Evolutionary conservation across 2,888 invertebrate species (phyloP).

Genomic region (Pimpla rufipes): DNA sequence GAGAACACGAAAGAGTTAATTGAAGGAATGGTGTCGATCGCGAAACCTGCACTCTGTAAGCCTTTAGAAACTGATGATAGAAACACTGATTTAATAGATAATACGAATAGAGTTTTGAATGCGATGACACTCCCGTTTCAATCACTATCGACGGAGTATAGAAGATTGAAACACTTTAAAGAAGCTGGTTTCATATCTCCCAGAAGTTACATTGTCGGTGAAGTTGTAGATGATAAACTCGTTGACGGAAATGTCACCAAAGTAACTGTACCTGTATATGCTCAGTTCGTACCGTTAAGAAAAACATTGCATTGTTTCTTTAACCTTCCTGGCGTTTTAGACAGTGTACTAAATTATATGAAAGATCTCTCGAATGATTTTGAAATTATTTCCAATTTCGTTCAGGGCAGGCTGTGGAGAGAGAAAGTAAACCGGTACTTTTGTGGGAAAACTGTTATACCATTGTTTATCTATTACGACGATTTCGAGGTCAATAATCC

Average conservation of each 20-base stretch:
- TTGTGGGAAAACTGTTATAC: too few species aligned
- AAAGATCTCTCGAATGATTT: too few species aligned
- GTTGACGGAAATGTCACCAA: too few species aligned
- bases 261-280: slow-evolving; percentile 32
- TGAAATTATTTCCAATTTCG: too few species aligned
- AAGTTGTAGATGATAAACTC: slow-evolving; percentile 32
- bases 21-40: not conserved
- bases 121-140: slow-evolving; percentile 1
- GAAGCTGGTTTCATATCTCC: slow-evolving; percentile 34
- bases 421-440: slow-evolving; percentile 25
- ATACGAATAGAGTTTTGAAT: slow-evolving; percentile 5
- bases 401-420: slow-evolving; percentile 44
- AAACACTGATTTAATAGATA: not conserved
- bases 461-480: too few species aligned
- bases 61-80: not conserved
- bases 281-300: too few species aligned
- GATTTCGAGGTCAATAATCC: too few species aligned
- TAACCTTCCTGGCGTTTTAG: too few species aligned
- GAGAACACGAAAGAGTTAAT: slow-evolving; percentile 38
- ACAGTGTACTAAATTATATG: too few species aligned
- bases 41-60: slow-evolving; percentile 10
- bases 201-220: slow-evolving; percentile 25
- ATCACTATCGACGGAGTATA: slow-evolving; percentile 40
- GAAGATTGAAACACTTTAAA: slow-evolving; percentile 10
- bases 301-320: too few species aligned